Evolutionary conservation across 1,140 invertebrate species (phyloP).

Genomic region (Platyscapa corneri): DNA sequence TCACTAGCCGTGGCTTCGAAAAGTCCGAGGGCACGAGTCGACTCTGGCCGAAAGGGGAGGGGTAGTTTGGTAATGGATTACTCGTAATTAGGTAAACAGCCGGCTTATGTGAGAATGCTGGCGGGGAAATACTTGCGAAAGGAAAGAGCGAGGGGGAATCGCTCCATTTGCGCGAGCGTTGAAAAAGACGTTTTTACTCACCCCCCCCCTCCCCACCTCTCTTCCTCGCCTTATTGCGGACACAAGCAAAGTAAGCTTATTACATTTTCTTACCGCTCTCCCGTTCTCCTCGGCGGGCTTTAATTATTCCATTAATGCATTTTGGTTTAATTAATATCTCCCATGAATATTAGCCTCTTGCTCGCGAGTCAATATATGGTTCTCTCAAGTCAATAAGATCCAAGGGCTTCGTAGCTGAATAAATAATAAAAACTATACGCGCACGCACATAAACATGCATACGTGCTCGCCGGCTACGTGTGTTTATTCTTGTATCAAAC

Average conservation of each 20-base stretch:
- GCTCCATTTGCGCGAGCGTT: slow-evolving; percentile 20
- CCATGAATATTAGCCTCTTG: neutral
- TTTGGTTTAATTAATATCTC: slow-evolving; percentile 19
- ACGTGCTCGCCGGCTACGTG: neutral
- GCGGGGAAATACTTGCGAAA: neutral
- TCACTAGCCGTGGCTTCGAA: neutral
- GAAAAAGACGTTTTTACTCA: neutral
- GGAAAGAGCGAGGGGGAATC: slow-evolving; percentile 16
- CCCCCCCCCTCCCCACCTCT: neutral
- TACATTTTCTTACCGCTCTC: neutral
- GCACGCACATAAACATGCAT: too few relatives aligned
- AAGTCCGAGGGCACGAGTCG: slow-evolving; percentile 4
- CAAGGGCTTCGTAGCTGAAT: neutral
- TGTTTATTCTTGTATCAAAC: neutral
- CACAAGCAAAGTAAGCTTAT: neutral
- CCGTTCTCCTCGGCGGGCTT: neutral
- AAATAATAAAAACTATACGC: slow-evolving; percentile 33
- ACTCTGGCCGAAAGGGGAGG: neutral
- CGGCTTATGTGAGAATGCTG: slow-evolving; percentile 43
- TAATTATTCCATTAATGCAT: slow-evolving; percentile 24
- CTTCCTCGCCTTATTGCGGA: neutral
- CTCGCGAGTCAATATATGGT: neutral
- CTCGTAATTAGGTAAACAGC: slow-evolving; percentile 65
- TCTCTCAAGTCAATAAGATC: neutral
- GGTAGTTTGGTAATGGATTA: slow-evolving; percentile 61